These are phyloP conservation scores for Megathymus violae DNA, from an alignment of 1,140 invertebrate species.

Conservation along the genomic window DNA sequence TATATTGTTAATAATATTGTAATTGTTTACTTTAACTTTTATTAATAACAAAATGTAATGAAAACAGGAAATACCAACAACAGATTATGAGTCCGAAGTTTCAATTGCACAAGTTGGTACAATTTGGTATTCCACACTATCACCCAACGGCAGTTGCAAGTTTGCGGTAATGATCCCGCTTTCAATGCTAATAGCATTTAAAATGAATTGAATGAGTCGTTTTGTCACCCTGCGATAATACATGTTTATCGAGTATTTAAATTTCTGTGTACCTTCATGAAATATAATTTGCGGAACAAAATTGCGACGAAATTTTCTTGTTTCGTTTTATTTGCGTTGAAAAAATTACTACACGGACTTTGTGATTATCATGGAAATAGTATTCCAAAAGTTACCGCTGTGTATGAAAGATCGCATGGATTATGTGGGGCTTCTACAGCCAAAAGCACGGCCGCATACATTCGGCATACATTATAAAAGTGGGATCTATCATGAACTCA, in stretches of 20 bases:
- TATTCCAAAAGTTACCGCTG: too few relatives aligned
- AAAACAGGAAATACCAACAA: neutral
- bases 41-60: neutral
- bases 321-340: neutral
- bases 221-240: neutral
- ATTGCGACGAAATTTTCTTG: neutral
- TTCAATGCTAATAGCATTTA: slow-evolving; percentile 7
- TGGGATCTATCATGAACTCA: too few relatives aligned
- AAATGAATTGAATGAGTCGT: neutral
- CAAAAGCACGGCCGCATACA: too few relatives aligned
- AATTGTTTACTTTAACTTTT: too few relatives aligned
- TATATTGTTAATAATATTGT: too few relatives aligned
- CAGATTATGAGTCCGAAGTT: slow-evolving; percentile 78
- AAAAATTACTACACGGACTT: neutral
- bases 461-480: too few relatives aligned
- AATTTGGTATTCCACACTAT: slow-evolving; percentile 74
- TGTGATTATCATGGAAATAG: too few relatives aligned
- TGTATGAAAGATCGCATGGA: too few relatives aligned
- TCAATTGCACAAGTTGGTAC: slow-evolving; percentile 78
- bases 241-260: neutral
- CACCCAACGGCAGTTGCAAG: slow-evolving; percentile 35
- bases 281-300: neutral
- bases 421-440: too few relatives aligned
- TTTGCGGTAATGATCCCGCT: slow-evolving; percentile 26
- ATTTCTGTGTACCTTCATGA: neutral